These are phyloP conservation scores for Lepidurus packardi DNA, from an alignment of 1,140 invertebrate species.

Conservation along the genomic window DNA sequence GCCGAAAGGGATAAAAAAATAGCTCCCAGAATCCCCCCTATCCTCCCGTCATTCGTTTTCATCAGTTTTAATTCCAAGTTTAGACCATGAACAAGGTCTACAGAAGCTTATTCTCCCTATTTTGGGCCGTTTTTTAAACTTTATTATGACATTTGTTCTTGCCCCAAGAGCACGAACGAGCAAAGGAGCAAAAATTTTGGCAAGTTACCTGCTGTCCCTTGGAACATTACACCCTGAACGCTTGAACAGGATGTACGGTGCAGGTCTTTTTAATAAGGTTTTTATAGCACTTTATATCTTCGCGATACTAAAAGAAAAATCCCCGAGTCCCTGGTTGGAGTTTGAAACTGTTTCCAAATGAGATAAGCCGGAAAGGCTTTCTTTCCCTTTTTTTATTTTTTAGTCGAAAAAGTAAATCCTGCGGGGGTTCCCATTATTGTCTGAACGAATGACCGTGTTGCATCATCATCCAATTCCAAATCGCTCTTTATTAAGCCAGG, in stretches of 20 bases:
- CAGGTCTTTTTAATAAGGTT: not conserved
- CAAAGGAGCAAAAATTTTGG: constrained; percentile 1
- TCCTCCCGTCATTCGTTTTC: not conserved
- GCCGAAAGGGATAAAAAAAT: constrained; percentile 14
- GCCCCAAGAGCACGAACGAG: not conserved
- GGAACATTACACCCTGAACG: not conserved
- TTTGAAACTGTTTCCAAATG: not conserved
- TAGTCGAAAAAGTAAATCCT: not conserved
- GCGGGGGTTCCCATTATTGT: constrained; percentile 13
- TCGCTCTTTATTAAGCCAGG: constrained; percentile 14
- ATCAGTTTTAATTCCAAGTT: not conserved
- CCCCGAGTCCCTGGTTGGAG: not conserved
- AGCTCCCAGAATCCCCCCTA: not conserved
- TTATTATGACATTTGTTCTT: no score
- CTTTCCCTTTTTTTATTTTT: not conserved
- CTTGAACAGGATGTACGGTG: not conserved
- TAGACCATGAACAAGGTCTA: not conserved
- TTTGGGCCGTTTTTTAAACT: no score
- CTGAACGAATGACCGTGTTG: constrained; percentile 18
- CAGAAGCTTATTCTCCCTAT: no score
- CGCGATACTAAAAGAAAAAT: not conserved
- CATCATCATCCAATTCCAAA: constrained; percentile 22
- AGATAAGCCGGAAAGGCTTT: constrained; percentile 13
- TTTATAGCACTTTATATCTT: constrained; percentile 6
- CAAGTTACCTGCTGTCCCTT: not conserved